phyloP scores from a whole-genome alignment of 2,113 vertebrate genomes.

The Datnioides undecimradiatus region DNA sequence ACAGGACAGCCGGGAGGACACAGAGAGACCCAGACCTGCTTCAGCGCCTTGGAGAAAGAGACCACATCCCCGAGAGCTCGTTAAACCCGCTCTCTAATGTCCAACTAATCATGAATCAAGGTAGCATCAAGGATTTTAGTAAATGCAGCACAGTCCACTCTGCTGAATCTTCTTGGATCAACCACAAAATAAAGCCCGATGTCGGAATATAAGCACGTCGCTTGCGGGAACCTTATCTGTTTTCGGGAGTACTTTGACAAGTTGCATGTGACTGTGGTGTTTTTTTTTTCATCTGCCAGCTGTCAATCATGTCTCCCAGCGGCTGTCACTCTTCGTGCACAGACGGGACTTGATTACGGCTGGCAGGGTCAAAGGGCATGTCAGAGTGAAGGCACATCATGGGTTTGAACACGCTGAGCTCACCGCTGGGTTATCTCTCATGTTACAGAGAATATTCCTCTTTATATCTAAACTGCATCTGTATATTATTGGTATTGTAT shows the following conservation, averaged over 20 bases:
- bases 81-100: neutral
- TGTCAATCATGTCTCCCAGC: constrained; percentile 17
- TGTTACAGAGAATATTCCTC: neutral
- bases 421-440: neutral
- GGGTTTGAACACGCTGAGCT: neutral
- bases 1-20: neutral
- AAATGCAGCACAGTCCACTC: neutral
- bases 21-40: neutral
- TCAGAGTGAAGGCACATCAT: neutral
- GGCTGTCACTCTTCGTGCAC: neutral
- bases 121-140: neutral
- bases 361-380: neutral
- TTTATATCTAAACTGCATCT: neutral
- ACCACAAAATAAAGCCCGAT: neutral
- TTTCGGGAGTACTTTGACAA: constrained; percentile 1
- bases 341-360: neutral
- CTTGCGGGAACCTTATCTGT: neutral
- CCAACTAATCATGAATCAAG: neutral
- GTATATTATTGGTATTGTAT: too few species aligned
- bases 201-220: neutral
- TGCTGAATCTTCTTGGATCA: neutral
- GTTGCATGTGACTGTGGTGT: constrained; percentile 2
- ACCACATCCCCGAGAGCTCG: neutral
- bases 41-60: neutral
- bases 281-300: neutral